These are phyloP conservation scores for Exocentrus adspersus DNA, from an alignment of 2,888 invertebrate genomes.

Conservation along the genomic window DNA sequence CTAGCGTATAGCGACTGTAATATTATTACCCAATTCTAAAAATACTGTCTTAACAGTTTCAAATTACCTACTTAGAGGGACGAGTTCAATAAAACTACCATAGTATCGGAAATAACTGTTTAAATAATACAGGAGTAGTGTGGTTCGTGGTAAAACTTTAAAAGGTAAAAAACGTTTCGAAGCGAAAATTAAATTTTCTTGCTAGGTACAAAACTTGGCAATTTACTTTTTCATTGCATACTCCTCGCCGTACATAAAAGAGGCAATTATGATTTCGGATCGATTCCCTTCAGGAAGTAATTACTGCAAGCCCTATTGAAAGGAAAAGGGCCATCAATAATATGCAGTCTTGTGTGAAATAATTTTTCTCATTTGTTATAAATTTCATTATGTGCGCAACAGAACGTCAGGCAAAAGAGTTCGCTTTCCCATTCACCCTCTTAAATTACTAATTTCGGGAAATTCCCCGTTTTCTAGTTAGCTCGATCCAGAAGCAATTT, in stretches of 20 bases:
- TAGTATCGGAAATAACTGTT: too few relatives aligned
- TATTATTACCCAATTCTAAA: slow-evolving; percentile 28
- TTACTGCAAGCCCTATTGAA: slow-evolving; percentile 15
- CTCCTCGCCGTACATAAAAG: neutral
- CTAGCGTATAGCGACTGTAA: slow-evolving; percentile 24
- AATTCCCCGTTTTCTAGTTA: neutral
- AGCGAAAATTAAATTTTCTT: neutral
- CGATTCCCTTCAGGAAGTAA: slow-evolving; percentile 17
- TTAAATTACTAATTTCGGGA: neutral
- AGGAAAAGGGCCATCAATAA: slow-evolving; percentile 16
- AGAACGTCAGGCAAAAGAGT: neutral
- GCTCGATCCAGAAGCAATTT: neutral
- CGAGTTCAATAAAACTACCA: too few relatives aligned
- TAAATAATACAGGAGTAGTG: too few relatives aligned
- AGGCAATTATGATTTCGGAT: slow-evolving; percentile 11
- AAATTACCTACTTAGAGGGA: slow-evolving; percentile 11
- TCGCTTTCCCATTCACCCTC: neutral
- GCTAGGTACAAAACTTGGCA: neutral
- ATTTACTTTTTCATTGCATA: slow-evolving; percentile 1
- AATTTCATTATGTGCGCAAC: slow-evolving; percentile 1
- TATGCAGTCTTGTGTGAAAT: slow-evolving; percentile 18
- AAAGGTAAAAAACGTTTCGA: too few relatives aligned
- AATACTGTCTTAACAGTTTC: slow-evolving; percentile 13
- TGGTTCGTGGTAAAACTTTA: too few relatives aligned
- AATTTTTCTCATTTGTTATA: slow-evolving; percentile 14